phyloP scores from a whole-genome alignment of 2,797 vertebrate species.

The Pteronotus mesoamericanus region DNA sequence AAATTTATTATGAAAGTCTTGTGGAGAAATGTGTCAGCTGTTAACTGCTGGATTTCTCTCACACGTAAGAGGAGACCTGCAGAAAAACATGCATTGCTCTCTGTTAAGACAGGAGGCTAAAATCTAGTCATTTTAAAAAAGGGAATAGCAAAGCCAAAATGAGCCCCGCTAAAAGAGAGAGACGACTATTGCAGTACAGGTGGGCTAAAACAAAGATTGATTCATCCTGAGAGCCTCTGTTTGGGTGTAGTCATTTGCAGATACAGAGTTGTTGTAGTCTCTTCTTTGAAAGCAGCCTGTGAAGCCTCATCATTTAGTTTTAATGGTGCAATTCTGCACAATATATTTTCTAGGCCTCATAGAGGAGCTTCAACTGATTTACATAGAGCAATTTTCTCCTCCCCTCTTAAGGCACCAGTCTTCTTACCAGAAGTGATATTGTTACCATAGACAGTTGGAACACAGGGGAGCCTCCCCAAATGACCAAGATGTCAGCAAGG shows the following conservation, averaged over 20 bases:
- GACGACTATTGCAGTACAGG: background rate
- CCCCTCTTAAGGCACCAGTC: background rate
- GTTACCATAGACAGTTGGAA: background rate
- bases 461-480: background rate
- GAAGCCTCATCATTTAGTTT: background rate
- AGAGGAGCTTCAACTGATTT: background rate
- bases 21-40: background rate
- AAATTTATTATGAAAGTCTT: background rate
- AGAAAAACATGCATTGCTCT: background rate
- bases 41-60: background rate
- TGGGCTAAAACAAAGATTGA: accelerated
- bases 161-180: background rate
- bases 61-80: background rate
- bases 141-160: background rate
- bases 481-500: background rate
- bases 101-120: background rate
- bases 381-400: background rate
- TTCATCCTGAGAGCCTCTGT: background rate
- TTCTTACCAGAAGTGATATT: background rate
- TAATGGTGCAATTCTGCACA: accelerated
- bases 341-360: background rate
- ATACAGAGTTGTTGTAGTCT: background rate
- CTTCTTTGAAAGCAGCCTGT: background rate
- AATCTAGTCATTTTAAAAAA: background rate
- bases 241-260: accelerated